Conservation (phyloP, 2,113 vertebrate species). For the Martes martes region DNA sequence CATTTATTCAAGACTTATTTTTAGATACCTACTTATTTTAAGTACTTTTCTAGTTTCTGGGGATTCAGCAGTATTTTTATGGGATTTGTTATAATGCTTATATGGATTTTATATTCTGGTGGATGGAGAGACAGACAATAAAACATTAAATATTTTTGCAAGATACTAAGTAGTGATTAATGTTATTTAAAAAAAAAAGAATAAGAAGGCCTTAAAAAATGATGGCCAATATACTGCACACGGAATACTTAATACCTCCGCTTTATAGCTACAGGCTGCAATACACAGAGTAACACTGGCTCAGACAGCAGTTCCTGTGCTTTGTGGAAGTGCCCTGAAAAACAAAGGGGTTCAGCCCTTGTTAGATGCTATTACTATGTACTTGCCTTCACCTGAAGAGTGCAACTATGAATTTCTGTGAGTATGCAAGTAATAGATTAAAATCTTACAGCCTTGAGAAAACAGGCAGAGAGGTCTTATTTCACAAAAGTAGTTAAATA, state of each 20-base stretch:
- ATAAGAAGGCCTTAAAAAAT: background rate
- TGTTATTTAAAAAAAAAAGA: background rate
- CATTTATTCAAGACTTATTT: conserved; percentile 28
- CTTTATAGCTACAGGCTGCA: conserved; percentile 88
- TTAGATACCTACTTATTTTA: background rate
- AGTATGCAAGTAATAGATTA: conserved; percentile 76
- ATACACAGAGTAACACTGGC: conserved; percentile 90
- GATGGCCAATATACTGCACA: background rate
- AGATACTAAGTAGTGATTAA: background rate
- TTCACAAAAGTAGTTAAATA: background rate
- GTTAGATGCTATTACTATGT: conserved; percentile 90
- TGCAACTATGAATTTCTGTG: conserved; percentile 89
- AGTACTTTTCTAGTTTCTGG: background rate
- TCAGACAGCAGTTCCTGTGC: conserved; percentile 91
- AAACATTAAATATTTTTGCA: background rate
- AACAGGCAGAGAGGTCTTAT: background rate
- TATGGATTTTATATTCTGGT: background rate
- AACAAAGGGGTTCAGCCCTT: conserved; percentile 97
- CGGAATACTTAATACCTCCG: background rate
- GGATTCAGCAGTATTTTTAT: background rate
- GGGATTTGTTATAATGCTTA: background rate
- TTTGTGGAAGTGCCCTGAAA: conserved; percentile 94
- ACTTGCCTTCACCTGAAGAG: conserved; percentile 93
- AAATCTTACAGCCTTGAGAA: background rate
- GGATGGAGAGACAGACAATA: background rate